These are phyloP conservation scores for Caprella mutica DNA, from an alignment of 2,888 invertebrate genomes.

Conservation along the genomic window DNA sequence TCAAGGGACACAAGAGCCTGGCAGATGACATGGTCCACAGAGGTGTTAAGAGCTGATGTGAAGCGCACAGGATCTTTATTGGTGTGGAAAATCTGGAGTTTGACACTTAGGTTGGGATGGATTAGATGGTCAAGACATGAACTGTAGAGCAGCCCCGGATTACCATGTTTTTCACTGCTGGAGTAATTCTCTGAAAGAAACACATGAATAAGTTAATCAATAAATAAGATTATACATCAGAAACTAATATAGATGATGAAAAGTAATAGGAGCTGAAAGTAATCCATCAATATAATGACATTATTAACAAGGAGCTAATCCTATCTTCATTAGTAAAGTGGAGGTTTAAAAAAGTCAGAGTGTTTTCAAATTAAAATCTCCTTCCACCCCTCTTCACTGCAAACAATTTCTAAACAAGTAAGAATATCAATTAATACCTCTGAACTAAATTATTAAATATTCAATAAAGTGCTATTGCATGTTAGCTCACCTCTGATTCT, in stretches of 20 bases:
- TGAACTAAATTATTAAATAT: conserved; percentile 5
- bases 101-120: conserved; percentile 70
- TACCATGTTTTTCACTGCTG: conserved; percentile 61
- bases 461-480: conserved; percentile 1
- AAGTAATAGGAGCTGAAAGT: too few relatives aligned
- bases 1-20: conserved; percentile 69
- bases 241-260: too few relatives aligned
- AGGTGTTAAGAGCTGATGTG: conserved; percentile 79
- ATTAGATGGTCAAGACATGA: conserved; percentile 71
- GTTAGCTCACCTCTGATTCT: conserved; percentile 56
- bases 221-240: too few relatives aligned
- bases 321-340: too few relatives aligned
- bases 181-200: conserved; percentile 54
- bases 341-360: too few relatives aligned
- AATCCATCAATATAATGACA: too few relatives aligned
- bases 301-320: too few relatives aligned
- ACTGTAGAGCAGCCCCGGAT: conserved; percentile 79
- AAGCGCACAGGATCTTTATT: conserved; percentile 59
- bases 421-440: too few relatives aligned
- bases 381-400: too few relatives aligned
- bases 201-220: conserved; percentile 6
- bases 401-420: too few relatives aligned
- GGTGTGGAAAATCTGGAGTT: conserved; percentile 60
- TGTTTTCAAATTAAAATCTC: too few relatives aligned
- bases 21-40: conserved; percentile 70